A percentile compares a stretch with the other conserved stretches of the same genome.
These are phyloP conservation scores for Dryas iulia DNA, from an alignment of 1,140 invertebrate species.

Conservation along the genomic window DNA sequence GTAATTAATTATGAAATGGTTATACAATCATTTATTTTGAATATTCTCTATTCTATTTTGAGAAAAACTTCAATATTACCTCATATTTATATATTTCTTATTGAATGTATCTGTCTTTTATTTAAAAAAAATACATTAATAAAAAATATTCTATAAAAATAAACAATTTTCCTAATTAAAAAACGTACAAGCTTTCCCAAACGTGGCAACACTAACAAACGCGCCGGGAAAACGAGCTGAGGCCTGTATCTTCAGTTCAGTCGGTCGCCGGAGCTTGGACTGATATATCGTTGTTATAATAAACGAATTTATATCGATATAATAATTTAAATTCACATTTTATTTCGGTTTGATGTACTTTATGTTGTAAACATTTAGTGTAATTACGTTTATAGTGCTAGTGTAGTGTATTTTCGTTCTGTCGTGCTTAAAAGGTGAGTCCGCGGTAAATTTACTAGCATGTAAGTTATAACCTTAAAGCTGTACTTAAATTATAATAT, in stretches of 20 bases:
- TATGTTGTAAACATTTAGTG: slow-evolving; percentile 23
- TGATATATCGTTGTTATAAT: background rate
- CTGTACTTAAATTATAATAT: background rate
- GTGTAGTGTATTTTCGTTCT: slow-evolving; percentile 7
- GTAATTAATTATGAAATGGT: too few relatives aligned
- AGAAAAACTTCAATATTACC: too few relatives aligned
- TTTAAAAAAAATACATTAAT: too few relatives aligned
- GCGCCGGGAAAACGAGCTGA: slow-evolving; percentile 42
- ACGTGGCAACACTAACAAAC: slow-evolving; percentile 39
- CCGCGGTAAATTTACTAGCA: background rate
- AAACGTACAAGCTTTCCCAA: slow-evolving; percentile 23
- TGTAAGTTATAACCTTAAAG: slow-evolving; percentile 8
- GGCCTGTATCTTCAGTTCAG: slow-evolving; percentile 49
- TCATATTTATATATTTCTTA: too few relatives aligned
- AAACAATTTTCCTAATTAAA: background rate
- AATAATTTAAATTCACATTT: slow-evolving; percentile 27
- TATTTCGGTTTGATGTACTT: slow-evolving; percentile 34
- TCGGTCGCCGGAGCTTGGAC: slow-evolving; percentile 42
- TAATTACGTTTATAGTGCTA: slow-evolving; percentile 12
- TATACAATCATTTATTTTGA: too few relatives aligned
- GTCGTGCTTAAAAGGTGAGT: slow-evolving; percentile 26
- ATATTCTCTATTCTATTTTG: too few relatives aligned
- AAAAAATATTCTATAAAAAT: background rate
- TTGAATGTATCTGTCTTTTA: too few relatives aligned
- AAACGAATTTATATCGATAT: slow-evolving; percentile 33